Evolutionary conservation across 2,797 vertebrate species (phyloP), one percentile per base, ranked within the genome.

Genomic region (Apogon talboti): DNA sequence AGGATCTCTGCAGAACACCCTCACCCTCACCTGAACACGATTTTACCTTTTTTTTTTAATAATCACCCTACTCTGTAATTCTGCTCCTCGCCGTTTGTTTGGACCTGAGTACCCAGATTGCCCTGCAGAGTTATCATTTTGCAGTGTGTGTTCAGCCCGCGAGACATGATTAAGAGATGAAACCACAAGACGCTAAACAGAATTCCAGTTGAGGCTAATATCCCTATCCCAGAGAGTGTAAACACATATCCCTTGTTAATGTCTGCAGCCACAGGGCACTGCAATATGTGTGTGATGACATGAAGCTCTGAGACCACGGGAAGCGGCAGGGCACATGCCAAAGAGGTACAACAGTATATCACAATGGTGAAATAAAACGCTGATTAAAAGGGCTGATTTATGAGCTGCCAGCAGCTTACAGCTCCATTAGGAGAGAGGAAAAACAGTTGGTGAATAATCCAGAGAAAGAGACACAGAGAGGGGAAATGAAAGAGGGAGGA

Each of bases 301-400:
- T 63, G 15, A 57, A 50, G 56, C 56, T 56, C 37, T 48, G 51
- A 75, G 78, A 66, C 77, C 79, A 79, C 41, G 10, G 81, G 74
- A 89, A 85, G 78, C 46, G 19, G 60, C 45, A 63, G 52, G 59
- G 67, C 74, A 38, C 74, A 89, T 79, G 84, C 63, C 79, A 81
- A 33, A 74, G 57, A 79, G 65, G 50, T 83, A 21, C 68, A 47
- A 73, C 49, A 72, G 51, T 78, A 65, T 66, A 82, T 86, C 71
- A 61, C 65, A 37, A 58, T 1, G 10, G 65, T 64, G 62, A 78
- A 84, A 78, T 73, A 74, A 87, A 85, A 81, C 74, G 64, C 82
- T 86, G 85, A 91, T 91, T 87, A 87, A 84, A 87, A 85, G 72
- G 54, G 44, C 3, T 82, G 84, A 91, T 91, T 88, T 81, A 91